These are phyloP conservation scores for Gymnocheta viridis DNA, from an alignment of 2,888 invertebrate genomes.

Conservation along the genomic window DNA sequence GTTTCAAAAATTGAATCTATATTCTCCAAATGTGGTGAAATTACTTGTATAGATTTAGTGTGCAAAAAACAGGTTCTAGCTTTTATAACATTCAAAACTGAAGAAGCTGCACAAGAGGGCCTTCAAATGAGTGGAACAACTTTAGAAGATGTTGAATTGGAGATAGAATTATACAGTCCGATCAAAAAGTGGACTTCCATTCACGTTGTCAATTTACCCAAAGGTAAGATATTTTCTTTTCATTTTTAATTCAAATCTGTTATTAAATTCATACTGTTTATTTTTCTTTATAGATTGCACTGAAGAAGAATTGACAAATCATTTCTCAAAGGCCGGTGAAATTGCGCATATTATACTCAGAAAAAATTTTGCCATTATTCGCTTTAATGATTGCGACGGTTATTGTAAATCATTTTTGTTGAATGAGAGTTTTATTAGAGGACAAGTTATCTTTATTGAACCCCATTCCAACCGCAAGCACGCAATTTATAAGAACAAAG, in stretches of 20 bases:
- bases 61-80: slow-evolving; percentile 73
- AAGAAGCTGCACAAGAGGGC: slow-evolving; percentile 71
- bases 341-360: slow-evolving; percentile 69
- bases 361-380: slow-evolving; percentile 71
- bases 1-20: slow-evolving; percentile 69
- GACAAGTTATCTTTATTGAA: slow-evolving; percentile 74
- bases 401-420: slow-evolving; percentile 76
- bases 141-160: slow-evolving; percentile 71
- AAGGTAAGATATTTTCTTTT: slow-evolving; percentile 55
- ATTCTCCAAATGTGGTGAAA: slow-evolving; percentile 75
- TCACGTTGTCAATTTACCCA: slow-evolving; percentile 65
- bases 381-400: slow-evolving; percentile 73
- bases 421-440: slow-evolving; percentile 72
- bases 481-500: neutral
- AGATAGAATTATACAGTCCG: slow-evolving; percentile 67
- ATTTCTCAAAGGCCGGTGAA: slow-evolving; percentile 73
- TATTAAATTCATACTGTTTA: neutral
- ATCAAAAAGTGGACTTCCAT: slow-evolving; percentile 42
- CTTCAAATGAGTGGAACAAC: slow-evolving; percentile 73
- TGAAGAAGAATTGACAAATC: slow-evolving; percentile 69
- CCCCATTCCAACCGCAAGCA: slow-evolving; percentile 74
- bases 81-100: slow-evolving; percentile 73
- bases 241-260: neutral
- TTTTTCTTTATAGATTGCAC: slow-evolving; percentile 46
- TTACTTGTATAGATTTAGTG: slow-evolving; percentile 72